A percentile compares a stretch with the other conserved stretches of the same genome.
Evolutionary conservation across 2,888 invertebrate genomes (phyloP).

Genomic region (Tipula confusa): DNA sequence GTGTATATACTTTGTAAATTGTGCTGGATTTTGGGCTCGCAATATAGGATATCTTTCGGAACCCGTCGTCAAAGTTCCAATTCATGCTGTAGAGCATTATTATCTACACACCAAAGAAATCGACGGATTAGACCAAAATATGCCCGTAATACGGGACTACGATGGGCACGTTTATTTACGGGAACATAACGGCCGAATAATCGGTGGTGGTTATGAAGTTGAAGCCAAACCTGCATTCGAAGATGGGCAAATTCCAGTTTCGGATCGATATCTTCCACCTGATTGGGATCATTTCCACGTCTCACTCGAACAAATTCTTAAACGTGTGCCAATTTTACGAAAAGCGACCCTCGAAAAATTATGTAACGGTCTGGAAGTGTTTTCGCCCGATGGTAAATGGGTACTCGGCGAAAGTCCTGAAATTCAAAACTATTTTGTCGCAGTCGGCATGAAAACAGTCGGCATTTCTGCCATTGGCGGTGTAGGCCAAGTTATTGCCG

Average conservation of each 20-base stretch:
- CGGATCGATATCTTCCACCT: constrained; percentile 66
- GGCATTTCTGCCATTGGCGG: constrained; percentile 95
- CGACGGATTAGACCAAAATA: constrained; percentile 67
- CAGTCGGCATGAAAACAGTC: constrained; percentile 93
- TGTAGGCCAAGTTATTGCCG: constrained; percentile 84
- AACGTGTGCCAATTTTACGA: constrained; percentile 74
- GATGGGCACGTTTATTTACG: constrained; percentile 85
- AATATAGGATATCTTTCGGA: constrained; percentile 80
- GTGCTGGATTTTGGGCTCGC: constrained; percentile 92
- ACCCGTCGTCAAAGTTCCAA: constrained; percentile 82
- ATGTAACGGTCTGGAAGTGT: constrained; percentile 87
- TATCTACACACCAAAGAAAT: constrained; percentile 82
- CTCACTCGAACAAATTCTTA: constrained; percentile 76
- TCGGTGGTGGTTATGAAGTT: constrained; percentile 90
- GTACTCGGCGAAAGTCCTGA: constrained; percentile 92
- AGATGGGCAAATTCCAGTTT: constrained; percentile 65
- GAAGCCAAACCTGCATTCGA: constrained; percentile 87
- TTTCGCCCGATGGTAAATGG: constrained; percentile 96
- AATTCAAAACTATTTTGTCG: constrained; percentile 83
- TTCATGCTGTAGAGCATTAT: constrained; percentile 91
- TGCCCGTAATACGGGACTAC: constrained; percentile 83
- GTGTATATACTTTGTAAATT: constrained; percentile 92
- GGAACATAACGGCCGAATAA: constrained; percentile 75
- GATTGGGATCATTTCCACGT: constrained; percentile 98
- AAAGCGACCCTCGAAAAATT: constrained; percentile 72